Percentiles rank a stretch among this genome's conserved stretches.
Evolutionary conservation across 2,113 vertebrate genomes (phyloP).

Genomic region (Neopipo cinnamomea): DNA sequence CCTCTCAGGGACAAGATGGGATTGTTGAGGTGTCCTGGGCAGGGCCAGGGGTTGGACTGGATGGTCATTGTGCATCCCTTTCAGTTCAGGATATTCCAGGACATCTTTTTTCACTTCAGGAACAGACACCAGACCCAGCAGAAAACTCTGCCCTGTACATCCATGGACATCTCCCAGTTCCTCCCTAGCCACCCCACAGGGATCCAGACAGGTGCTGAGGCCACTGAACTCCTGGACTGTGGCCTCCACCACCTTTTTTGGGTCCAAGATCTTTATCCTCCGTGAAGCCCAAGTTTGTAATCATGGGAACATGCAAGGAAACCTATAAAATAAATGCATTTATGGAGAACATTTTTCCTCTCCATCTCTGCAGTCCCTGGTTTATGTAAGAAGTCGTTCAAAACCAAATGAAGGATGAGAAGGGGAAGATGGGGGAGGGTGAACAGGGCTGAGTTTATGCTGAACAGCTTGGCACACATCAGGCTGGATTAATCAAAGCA

Average conservation of each 20-base stretch:
- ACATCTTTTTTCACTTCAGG: not conserved
- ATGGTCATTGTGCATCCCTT: not conserved
- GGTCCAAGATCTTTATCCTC: not conserved
- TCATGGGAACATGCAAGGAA: not conserved
- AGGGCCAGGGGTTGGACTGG: rapidly evolving
- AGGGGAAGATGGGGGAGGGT: not conserved
- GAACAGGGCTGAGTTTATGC: slow-evolving; percentile 21
- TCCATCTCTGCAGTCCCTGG: not conserved
- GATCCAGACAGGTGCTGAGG: rapidly evolving
- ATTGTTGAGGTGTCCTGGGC: not conserved
- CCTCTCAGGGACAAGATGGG: not conserved
- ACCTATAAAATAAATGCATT: not conserved
- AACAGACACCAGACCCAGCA: not conserved
- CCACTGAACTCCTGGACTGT: not conserved
- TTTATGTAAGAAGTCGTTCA: not conserved
- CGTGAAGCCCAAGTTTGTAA: not conserved
- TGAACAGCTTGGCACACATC: slow-evolving; percentile 55
- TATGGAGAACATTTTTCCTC: not conserved
- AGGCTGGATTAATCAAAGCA: slow-evolving; percentile 56
- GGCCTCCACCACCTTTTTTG: not conserved
- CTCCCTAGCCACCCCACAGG: rapidly evolving
- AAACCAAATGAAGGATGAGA: not conserved
- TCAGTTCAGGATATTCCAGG: not conserved
- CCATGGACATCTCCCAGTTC: rapidly evolving
- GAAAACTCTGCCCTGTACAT: not conserved